Percentiles rank a stretch among this genome's conserved stretches.
These are phyloP conservation scores for Sturnira hondurensis DNA, from an alignment of 2,113 vertebrate species.

Conservation along the genomic window DNA sequence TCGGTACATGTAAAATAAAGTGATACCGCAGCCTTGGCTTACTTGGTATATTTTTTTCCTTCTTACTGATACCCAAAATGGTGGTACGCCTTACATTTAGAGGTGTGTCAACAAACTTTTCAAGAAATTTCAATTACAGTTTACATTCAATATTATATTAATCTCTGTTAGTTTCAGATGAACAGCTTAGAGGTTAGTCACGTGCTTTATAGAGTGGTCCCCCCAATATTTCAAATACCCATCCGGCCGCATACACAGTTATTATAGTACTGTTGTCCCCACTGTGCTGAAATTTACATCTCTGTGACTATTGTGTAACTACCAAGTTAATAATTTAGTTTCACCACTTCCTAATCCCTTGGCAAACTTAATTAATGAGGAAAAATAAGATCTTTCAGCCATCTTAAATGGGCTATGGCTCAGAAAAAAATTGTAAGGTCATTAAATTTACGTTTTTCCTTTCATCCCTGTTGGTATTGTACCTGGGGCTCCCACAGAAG, in stretches of 20 bases:
- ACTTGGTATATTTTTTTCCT: neutral
- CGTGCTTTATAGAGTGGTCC: neutral
- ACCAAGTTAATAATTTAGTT: neutral
- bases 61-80: constrained; percentile 3
- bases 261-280: neutral
- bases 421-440: neutral
- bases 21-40: neutral
- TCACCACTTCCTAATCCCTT: neutral
- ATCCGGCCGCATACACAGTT: neutral
- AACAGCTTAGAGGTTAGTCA: neutral
- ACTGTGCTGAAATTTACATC: neutral
- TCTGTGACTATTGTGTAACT: neutral
- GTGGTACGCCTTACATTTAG: neutral
- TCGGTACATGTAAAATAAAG: neutral
- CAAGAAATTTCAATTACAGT: neutral
- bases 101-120: neutral
- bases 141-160: neutral
- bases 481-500: neutral
- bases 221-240: neutral
- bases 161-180: neutral
- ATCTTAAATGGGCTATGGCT: neutral
- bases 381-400: neutral
- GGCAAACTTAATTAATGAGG: neutral
- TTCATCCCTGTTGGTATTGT: neutral
- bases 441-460: neutral